A percentile compares a stretch with the other conserved stretches of the same genome.
Evolutionary conservation across 2,888 invertebrate species (phyloP).

Genomic region (Helleia helle): DNA sequence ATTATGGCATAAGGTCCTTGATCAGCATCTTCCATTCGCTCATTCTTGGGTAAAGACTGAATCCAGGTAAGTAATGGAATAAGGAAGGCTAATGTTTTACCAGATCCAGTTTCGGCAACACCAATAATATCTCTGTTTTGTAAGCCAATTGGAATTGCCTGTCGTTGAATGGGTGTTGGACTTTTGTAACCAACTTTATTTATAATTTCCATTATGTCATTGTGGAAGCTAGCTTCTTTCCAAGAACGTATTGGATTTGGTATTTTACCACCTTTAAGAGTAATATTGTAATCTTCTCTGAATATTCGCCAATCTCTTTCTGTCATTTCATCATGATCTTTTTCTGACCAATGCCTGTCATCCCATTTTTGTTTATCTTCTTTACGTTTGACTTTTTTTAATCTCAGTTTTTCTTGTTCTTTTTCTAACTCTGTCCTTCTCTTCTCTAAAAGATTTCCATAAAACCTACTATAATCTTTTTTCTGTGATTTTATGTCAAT

Average conservation of each 20-base stretch:
- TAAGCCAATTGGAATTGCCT: constrained; percentile 98
- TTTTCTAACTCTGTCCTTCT: constrained; percentile 97
- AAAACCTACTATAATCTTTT: constrained; percentile 97
- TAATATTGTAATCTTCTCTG: constrained; percentile 98
- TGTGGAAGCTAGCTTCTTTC: constrained; percentile 93
- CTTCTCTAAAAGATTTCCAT: constrained; percentile 95
- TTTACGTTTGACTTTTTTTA: constrained; percentile 93
- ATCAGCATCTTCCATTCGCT: constrained; percentile 90
- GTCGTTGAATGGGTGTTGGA: constrained; percentile 98
- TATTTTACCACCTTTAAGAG: constrained; percentile 97
- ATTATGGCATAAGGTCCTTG: constrained; percentile 99
- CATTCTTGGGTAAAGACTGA: constrained; percentile 96
- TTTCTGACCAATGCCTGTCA: constrained; percentile 99
- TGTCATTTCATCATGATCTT: constrained; percentile 94
- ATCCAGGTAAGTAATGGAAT: constrained; percentile 99
- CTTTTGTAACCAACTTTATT: constrained; percentile 97
- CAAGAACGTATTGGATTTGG: constrained; percentile 96
- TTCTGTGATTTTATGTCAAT: constrained; percentile 98
- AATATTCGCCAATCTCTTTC: constrained; percentile 99
- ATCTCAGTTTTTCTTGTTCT: constrained; percentile 93
- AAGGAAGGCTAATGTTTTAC: constrained; percentile 98
- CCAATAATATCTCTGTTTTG: constrained; percentile 98
- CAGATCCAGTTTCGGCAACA: constrained; percentile 99
- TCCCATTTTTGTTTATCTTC: constrained; percentile 99
- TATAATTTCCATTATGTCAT: constrained; percentile 94